A percentile compares a stretch with the other conserved stretches of the same genome.
These are phyloP conservation scores for Schizopygopsis malacanthus DNA, from an alignment of 2,797 vertebrate species.

Conservation along the genomic window DNA sequence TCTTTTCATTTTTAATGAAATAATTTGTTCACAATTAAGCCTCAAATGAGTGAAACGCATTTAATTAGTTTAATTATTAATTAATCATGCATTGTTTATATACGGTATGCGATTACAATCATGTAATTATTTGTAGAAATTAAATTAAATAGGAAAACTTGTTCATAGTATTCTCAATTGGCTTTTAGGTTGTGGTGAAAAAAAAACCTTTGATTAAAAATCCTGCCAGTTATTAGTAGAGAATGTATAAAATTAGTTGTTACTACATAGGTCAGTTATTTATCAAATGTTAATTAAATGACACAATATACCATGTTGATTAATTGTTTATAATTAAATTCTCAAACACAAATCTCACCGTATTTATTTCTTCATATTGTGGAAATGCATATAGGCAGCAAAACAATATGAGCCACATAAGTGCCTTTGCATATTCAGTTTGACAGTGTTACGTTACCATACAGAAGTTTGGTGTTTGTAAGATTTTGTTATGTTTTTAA, in stretches of 20 bases:
- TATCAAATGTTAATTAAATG: slow-evolving; percentile 10
- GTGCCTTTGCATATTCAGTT: neutral
- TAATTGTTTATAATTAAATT: slow-evolving; percentile 6
- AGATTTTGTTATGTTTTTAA: neutral
- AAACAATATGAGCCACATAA: neutral
- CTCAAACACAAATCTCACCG: neutral
- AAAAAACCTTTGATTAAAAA: neutral
- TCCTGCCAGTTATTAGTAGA: neutral
- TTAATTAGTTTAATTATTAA: neutral
- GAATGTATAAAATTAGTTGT: neutral
- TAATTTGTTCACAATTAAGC: neutral
- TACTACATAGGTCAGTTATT: neutral
- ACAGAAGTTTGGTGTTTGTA: neutral
- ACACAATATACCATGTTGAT: neutral
- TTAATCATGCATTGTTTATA: neutral
- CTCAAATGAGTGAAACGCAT: slow-evolving; percentile 6
- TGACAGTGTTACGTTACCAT: neutral
- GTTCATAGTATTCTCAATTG: too few species aligned
- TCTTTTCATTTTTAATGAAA: neutral
- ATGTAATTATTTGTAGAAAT: neutral
- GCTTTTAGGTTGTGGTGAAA: neutral
- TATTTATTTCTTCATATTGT: slow-evolving; percentile 6
- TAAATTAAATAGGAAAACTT: neutral
- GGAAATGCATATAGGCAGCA: neutral
- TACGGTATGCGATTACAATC: neutral